Conservation (phyloP, 30 jellyfish, hydroid and myxozoan species). For the Chironex yamaguchii region DNA sequence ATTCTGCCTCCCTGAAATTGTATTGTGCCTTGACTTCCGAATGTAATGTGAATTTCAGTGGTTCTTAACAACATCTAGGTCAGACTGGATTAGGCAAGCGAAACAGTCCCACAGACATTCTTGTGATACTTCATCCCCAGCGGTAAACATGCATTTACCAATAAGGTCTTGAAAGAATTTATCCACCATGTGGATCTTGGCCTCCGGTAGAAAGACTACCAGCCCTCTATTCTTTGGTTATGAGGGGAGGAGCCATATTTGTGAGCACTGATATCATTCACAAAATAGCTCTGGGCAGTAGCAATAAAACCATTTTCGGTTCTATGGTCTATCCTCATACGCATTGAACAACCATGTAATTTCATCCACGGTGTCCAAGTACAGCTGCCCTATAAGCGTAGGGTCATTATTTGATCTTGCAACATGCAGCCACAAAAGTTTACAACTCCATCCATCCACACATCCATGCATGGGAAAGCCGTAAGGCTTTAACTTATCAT, state of each 20-base stretch:
- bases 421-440: constrained; percentile 68
- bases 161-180: constrained; percentile 60
- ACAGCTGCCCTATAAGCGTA: constrained; percentile 34
- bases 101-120: constrained; percentile 75
- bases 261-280: constrained; percentile 63
- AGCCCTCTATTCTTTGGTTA: constrained; percentile 81
- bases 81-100: constrained; percentile 64
- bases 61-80: constrained; percentile 63
- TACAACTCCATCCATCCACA: constrained; percentile 78
- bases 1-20: constrained; percentile 79
- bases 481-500: constrained; percentile 63
- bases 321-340: constrained; percentile 55
- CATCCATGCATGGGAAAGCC: constrained; percentile 81
- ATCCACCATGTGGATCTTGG: constrained; percentile 75
- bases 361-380: constrained; percentile 55
- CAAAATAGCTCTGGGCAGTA: constrained; percentile 61
- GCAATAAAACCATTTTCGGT: constrained; percentile 75
- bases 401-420: constrained; percentile 69
- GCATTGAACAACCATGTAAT: constrained; percentile 54
- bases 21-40: constrained; percentile 64
- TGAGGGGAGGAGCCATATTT: constrained; percentile 77
- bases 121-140: constrained; percentile 16
- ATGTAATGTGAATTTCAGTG: constrained; percentile 78
- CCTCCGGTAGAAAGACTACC: constrained; percentile 76
- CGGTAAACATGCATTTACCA: constrained; percentile 59